These are phyloP conservation scores for Tautogolabrus adspersus DNA, from an alignment of 2,113 vertebrate species.

Conservation along the genomic window DNA sequence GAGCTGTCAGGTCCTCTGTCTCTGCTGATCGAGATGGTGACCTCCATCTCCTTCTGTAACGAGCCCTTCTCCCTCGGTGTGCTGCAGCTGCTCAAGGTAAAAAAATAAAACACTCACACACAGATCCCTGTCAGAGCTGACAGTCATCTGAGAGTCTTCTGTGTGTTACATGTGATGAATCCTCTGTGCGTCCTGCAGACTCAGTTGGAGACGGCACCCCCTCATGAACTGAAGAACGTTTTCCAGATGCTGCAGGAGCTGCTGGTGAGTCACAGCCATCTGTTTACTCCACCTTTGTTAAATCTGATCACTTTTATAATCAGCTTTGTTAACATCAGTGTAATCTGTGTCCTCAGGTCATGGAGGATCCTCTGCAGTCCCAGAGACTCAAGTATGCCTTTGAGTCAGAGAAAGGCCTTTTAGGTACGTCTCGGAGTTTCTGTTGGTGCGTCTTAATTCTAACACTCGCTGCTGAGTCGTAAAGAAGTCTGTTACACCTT, in stretches of 20 bases:
- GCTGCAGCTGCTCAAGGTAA: slow-evolving; percentile 95
- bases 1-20: slow-evolving; percentile 92
- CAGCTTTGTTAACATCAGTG: background rate
- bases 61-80: slow-evolving; percentile 93
- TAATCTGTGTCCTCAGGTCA: slow-evolving; percentile 81
- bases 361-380: slow-evolving; percentile 94
- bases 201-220: slow-evolving; percentile 95
- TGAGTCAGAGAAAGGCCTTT: slow-evolving; percentile 96
- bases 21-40: slow-evolving; percentile 94
- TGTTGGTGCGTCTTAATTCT: background rate
- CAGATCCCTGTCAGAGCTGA: too few relatives aligned
- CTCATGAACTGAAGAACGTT: slow-evolving; percentile 96
- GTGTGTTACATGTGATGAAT: background rate
- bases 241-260: slow-evolving; percentile 97
- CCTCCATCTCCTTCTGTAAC: slow-evolving; percentile 95
- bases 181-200: slow-evolving; percentile 77
- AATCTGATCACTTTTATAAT: background rate
- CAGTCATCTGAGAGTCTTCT: background rate
- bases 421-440: slow-evolving; percentile 81
- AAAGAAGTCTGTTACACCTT: too few relatives aligned
- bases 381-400: slow-evolving; percentile 97
- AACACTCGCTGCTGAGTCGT: too few relatives aligned
- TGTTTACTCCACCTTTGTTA: background rate
- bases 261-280: slow-evolving; percentile 84
- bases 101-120: background rate